These are phyloP conservation scores for Osedax fenrisi DNA, from an alignment of 2,888 invertebrate species.

Conservation along the genomic window DNA sequence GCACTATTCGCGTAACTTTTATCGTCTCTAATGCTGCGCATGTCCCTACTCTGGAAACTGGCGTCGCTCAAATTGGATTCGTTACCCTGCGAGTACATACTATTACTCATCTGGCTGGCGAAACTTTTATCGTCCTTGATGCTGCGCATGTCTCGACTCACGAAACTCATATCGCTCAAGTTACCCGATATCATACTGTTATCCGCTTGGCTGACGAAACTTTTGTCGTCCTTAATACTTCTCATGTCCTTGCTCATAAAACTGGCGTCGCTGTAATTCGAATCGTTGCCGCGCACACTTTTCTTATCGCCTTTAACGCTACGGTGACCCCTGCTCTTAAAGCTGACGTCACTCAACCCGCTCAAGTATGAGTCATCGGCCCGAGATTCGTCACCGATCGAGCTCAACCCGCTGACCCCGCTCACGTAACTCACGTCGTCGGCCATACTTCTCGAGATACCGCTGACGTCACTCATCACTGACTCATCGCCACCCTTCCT, in stretches of 20 bases:
- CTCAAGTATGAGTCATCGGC: background rate
- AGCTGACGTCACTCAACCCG: background rate
- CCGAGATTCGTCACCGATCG: background rate
- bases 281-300: too few relatives aligned
- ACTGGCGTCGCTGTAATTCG: too few relatives aligned
- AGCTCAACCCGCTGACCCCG: too few relatives aligned
- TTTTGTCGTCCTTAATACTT: background rate
- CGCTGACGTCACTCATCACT: background rate
- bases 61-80: background rate
- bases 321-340: background rate
- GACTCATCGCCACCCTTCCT: background rate
- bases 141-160: background rate
- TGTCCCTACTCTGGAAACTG: too few relatives aligned
- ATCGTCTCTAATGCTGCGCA: too few relatives aligned
- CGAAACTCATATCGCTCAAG: background rate
- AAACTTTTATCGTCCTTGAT: background rate
- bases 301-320: too few relatives aligned
- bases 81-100: background rate
- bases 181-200: background rate
- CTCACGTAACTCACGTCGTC: background rate
- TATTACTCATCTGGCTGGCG: background rate
- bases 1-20: too few relatives aligned
- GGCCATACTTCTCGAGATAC: background rate
- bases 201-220: background rate
- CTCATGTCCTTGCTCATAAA: background rate